Evolutionary conservation across 1,140 invertebrate species (phyloP).

Genomic region (Cardiocondyla obscurior): DNA sequence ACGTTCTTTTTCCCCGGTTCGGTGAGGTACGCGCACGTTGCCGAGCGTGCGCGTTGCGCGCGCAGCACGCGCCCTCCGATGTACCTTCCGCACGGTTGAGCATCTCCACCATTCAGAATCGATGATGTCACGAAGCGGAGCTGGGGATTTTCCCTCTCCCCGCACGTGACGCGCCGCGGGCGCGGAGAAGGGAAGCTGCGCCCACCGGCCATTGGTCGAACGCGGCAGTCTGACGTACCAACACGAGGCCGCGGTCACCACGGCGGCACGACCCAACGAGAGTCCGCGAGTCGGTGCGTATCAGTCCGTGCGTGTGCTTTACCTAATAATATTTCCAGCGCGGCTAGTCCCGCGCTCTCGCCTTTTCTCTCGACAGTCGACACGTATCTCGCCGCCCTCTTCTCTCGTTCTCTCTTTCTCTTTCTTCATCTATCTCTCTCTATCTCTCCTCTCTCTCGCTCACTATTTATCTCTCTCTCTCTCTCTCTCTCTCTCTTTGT

Average conservation of each 20-base stretch:
- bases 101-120: constrained; percentile 84
- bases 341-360: constrained; percentile 52
- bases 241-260: constrained; percentile 68
- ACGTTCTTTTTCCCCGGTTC: constrained; percentile 21
- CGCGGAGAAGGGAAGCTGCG: constrained; percentile 60
- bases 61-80: constrained; percentile 80
- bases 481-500: neutral
- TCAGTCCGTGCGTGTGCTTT: constrained; percentile 72
- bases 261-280: constrained; percentile 72
- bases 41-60: constrained; percentile 65
- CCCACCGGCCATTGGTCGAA: constrained; percentile 68
- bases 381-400: constrained; percentile 17
- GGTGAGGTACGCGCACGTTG: constrained; percentile 35
- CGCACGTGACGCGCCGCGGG: neutral
- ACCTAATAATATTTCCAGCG: constrained; percentile 72
- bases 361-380: constrained; percentile 31
- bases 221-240: constrained; percentile 57
- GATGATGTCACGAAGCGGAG: constrained; percentile 81
- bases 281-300: constrained; percentile 74
- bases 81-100: constrained; percentile 83
- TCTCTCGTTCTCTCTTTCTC: neutral
- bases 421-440: neutral
- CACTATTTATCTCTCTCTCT: neutral
- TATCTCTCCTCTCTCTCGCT: neutral
- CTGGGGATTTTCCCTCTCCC: constrained; percentile 69